Percentiles rank a stretch among this genome's conserved stretches.
These are phyloP conservation scores for Malurus leucopterus DNA, from an alignment of 2,797 vertebrate genomes.

Conservation along the genomic window DNA sequence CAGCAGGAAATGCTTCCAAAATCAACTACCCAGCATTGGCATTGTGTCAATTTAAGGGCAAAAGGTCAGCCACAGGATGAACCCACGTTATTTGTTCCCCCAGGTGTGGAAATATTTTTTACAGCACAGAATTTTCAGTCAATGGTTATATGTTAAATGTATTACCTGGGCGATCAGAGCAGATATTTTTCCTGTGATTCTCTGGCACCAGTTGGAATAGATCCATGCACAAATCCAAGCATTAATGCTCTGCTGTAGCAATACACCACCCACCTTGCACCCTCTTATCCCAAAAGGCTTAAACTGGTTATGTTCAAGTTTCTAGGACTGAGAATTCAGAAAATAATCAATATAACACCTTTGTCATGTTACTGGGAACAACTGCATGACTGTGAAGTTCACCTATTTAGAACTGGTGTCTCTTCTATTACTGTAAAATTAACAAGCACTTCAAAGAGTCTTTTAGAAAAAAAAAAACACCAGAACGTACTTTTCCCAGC, in stretches of 20 bases:
- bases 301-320: not conserved
- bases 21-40: not conserved
- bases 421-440: not conserved
- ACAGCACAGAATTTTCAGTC: not conserved
- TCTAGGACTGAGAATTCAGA: not conserved
- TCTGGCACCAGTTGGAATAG: not conserved
- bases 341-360: fast-evolving
- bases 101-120: not conserved
- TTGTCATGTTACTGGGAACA: not conserved
- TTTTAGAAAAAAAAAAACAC: not conserved
- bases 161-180: not conserved
- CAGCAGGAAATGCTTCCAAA: not conserved
- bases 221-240: not conserved
- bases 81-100: not conserved
- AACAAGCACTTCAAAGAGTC: not conserved
- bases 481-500: not conserved
- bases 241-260: not conserved
- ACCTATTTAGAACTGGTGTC: not conserved
- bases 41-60: not conserved
- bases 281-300: not conserved
- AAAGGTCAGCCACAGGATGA: not conserved
- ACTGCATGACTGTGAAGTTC: not conserved
- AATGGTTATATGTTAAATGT: not conserved
- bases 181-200: not conserved
- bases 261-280: not conserved